Percentiles rank a stretch among this genome's conserved stretches.
Evolutionary conservation across 2,797 vertebrate genomes (phyloP).

Genomic region (Dipus sagitta): DNA sequence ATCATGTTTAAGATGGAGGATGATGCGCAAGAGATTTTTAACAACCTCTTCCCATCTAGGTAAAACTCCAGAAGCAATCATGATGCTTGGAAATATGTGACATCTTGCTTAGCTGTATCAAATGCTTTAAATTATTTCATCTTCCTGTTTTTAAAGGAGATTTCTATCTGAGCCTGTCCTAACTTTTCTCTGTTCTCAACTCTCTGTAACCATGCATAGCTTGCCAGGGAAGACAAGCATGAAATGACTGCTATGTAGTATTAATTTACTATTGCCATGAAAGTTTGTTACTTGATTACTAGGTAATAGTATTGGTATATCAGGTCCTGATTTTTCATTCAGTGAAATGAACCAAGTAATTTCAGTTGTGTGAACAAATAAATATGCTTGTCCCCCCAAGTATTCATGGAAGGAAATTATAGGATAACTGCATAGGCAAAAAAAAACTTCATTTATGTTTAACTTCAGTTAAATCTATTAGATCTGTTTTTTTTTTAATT

Average conservation of each 20-base stretch:
- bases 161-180: constrained; percentile 12
- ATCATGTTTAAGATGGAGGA: constrained; percentile 18
- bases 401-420: background rate
- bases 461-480: background rate
- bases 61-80: background rate
- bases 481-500: background rate
- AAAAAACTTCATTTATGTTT: background rate
- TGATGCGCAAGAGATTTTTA: background rate
- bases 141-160: background rate
- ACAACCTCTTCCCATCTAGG: background rate
- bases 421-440: constrained; percentile 24
- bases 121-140: constrained; percentile 3
- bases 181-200: constrained; percentile 50
- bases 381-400: background rate
- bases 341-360: constrained; percentile 48
- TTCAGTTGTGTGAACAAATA: constrained; percentile 61
- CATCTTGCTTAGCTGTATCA: constrained; percentile 1
- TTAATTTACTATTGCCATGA: constrained; percentile 60
- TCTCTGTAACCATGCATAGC: constrained; percentile 22
- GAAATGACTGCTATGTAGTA: constrained; percentile 73
- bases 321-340: constrained; percentile 41
- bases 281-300: constrained; percentile 67
- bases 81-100: constrained; percentile 10
- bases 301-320: constrained; percentile 8
- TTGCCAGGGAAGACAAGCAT: constrained; percentile 73